phyloP scores from a whole-genome alignment of 2,888 invertebrate genomes.

The Sipha maydis region DNA sequence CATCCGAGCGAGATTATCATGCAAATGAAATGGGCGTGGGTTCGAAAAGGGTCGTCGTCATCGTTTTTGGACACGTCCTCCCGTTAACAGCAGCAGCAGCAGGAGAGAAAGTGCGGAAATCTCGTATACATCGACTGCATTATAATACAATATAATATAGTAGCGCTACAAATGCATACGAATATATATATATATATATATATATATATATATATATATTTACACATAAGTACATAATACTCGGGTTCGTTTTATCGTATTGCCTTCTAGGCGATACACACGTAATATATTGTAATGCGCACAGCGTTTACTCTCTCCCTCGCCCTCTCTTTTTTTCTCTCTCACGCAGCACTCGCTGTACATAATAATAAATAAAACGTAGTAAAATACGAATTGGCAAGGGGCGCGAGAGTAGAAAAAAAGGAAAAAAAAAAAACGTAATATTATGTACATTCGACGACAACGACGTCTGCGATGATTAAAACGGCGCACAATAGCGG shows the following conservation, averaged over 20 bases:
- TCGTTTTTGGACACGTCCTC: constrained; percentile 27
- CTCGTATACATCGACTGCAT: background rate
- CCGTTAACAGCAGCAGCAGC: background rate
- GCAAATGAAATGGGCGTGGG: constrained; percentile 61
- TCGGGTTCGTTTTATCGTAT: background rate
- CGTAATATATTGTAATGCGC: too few relatives aligned
- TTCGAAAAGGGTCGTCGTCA: constrained; percentile 32
- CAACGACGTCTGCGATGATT: constrained; percentile 39
- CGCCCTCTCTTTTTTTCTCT: too few relatives aligned
- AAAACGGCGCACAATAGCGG: constrained; percentile 27
- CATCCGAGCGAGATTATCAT: constrained; percentile 56
- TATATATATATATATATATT: background rate
- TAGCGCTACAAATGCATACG: background rate
- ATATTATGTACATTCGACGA: background rate
- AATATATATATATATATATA: background rate
- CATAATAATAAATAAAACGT: background rate
- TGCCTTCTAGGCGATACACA: background rate
- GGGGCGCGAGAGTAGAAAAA: background rate
- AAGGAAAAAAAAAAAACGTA: background rate
- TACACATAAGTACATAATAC: background rate
- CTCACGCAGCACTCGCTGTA: too few relatives aligned
- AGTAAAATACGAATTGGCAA: background rate
- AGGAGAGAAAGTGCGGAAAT: background rate
- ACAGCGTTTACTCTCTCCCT: too few relatives aligned
- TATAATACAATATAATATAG: background rate